phyloP scores from a whole-genome alignment of 2,113 vertebrate genomes.

The Dipodomys merriami region DNA sequence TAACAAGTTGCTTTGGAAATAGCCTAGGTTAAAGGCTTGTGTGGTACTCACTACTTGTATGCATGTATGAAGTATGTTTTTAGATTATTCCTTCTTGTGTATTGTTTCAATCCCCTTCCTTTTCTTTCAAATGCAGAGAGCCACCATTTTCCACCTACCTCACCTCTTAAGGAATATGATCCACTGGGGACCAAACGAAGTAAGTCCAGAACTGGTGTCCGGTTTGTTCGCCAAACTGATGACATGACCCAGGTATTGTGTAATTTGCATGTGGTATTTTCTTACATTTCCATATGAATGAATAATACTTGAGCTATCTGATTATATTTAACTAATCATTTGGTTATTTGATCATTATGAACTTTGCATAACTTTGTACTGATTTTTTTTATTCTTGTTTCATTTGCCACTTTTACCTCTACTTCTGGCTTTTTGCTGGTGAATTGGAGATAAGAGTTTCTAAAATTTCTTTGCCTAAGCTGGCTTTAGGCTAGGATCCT shows the following conservation, averaged over 20 bases:
- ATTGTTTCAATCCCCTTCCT: slow-evolving; percentile 37
- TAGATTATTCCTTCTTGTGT: not conserved
- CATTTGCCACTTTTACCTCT: not conserved
- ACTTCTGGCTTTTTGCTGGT: too few species aligned
- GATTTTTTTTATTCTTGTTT: not conserved
- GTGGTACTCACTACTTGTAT: not conserved
- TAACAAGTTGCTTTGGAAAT: not conserved
- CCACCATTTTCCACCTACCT: slow-evolving; percentile 89
- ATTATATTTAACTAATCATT: slow-evolving; percentile 26
- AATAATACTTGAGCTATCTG: slow-evolving; percentile 20
- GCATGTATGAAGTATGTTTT: not conserved
- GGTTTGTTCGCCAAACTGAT: slow-evolving; percentile 86
- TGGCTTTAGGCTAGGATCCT: too few species aligned
- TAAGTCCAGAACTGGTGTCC: slow-evolving; percentile 89
- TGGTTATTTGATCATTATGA: not conserved
- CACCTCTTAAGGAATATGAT: slow-evolving; percentile 90
- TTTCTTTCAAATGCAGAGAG: slow-evolving; percentile 83
- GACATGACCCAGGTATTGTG: slow-evolving; percentile 86
- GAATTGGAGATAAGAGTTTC: too few species aligned
- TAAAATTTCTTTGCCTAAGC: too few species aligned
- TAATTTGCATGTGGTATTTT: slow-evolving; percentile 10
- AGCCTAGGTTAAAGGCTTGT: not conserved
- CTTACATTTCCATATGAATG: slow-evolving; percentile 10
- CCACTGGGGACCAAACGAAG: slow-evolving; percentile 80
- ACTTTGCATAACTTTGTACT: not conserved